Evolutionary conservation across 1,140 invertebrate species (phyloP).

Genomic region (Pinna nobilis): DNA sequence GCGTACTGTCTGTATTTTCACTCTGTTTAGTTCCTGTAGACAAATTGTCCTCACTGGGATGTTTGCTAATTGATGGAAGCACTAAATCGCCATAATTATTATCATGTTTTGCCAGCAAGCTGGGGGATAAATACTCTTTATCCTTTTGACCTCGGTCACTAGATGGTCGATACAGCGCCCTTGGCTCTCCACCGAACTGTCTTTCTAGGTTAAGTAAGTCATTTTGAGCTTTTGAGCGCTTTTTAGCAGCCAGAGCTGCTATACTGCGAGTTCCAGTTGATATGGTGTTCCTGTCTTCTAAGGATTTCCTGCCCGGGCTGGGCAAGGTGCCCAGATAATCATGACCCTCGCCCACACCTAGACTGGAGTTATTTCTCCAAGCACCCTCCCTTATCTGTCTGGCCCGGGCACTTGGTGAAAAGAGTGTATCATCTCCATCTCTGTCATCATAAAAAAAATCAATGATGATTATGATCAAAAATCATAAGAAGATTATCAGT

Average conservation of each 20-base stretch:
- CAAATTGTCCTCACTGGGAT: conserved; percentile 52
- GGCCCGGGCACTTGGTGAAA: conserved; percentile 63
- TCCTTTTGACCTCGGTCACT: conserved; percentile 33
- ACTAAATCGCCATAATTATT: conserved; percentile 46
- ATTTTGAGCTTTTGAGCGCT: conserved; percentile 55
- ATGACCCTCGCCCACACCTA: conserved; percentile 27
- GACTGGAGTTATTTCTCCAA: conserved; percentile 47
- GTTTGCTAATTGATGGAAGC: conserved; percentile 37
- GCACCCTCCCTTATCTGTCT: conserved; percentile 48
- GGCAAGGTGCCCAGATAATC: neutral
- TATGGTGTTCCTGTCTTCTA: conserved; percentile 59
- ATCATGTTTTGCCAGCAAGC: conserved; percentile 69
- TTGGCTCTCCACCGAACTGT: conserved; percentile 30
- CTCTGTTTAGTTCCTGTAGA: conserved; percentile 58
- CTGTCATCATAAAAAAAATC: too few relatives aligned
- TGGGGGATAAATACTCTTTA: conserved; percentile 63
- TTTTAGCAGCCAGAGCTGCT: conserved; percentile 69
- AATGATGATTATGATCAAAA: too few relatives aligned
- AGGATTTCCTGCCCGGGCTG: neutral
- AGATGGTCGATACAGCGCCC: conserved; percentile 53
- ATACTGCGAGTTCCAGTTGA: conserved; percentile 68
- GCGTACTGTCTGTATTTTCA: conserved; percentile 54
- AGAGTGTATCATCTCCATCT: conserved; percentile 61
- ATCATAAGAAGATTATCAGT: too few relatives aligned
- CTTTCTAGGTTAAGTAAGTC: conserved; percentile 46